Percentiles rank a stretch among this genome's conserved stretches.
These are phyloP conservation scores for Dolichopus griseipennis DNA, from an alignment of 2,888 invertebrate species.

Conservation along the genomic window DNA sequence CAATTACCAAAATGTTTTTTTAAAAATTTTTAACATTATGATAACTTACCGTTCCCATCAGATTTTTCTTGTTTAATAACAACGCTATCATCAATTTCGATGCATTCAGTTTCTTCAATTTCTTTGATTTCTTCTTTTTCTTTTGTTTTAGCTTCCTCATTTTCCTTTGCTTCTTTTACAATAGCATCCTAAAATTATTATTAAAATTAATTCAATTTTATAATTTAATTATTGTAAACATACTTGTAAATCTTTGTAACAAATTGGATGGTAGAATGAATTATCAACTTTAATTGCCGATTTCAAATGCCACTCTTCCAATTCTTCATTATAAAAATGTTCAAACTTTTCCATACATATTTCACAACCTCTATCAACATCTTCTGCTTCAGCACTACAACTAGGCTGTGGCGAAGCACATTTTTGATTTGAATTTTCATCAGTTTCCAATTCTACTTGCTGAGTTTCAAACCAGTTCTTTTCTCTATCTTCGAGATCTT, in stretches of 20 bases:
- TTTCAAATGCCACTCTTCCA: slow-evolving; percentile 92
- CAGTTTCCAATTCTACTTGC: slow-evolving; percentile 48
- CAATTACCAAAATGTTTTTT: background rate
- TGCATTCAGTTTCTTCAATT: slow-evolving; percentile 18
- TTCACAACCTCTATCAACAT: slow-evolving; percentile 64
- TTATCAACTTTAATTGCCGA: slow-evolving; percentile 71
- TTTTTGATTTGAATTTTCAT: slow-evolving; percentile 48
- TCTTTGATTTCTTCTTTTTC: slow-evolving; percentile 16
- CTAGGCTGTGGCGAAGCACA: slow-evolving; percentile 54
- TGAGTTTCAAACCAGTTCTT: slow-evolving; percentile 82
- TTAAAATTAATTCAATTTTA: background rate
- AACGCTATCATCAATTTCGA: slow-evolving; percentile 13
- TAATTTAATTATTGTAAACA: slow-evolving; percentile 16
- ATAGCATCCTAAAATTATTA: background rate
- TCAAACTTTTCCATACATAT: slow-evolving; percentile 91
- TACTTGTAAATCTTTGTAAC: slow-evolving; percentile 80
- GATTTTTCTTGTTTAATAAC: slow-evolving; percentile 16
- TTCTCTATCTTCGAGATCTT: slow-evolving; percentile 81
- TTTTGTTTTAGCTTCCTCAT: slow-evolving; percentile 9
- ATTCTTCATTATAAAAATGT: slow-evolving; percentile 93
- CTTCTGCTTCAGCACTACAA: slow-evolving; percentile 59
- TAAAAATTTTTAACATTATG: background rate
- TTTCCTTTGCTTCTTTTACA: background rate
- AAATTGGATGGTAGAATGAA: slow-evolving; percentile 78
- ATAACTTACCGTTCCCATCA: slow-evolving; percentile 12